A percentile compares a stretch with the other conserved stretches of the same genome.
These are phyloP conservation scores for Amphiprion ocellaris DNA, from an alignment of 2,113 vertebrate genomes.

Conservation along the genomic window DNA sequence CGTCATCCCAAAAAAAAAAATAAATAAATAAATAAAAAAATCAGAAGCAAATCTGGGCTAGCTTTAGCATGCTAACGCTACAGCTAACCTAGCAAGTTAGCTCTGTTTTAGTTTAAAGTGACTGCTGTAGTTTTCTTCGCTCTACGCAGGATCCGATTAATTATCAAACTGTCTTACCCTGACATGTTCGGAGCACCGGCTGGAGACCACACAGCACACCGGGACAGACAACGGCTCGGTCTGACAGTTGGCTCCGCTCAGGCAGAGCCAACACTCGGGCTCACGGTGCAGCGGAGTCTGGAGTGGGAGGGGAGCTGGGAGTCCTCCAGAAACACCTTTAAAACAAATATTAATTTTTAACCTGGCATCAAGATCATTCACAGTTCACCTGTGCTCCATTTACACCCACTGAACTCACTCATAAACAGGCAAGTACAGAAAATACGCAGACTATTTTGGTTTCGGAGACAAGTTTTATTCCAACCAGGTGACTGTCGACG, in stretches of 20 bases:
- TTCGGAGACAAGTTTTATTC: too few relatives aligned
- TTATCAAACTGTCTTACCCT: slow-evolving; percentile 22
- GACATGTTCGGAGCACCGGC: slow-evolving; percentile 7
- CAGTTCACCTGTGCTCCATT: too few relatives aligned
- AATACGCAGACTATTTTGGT: too few relatives aligned
- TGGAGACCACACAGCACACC: not conserved
- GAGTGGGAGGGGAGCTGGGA: not conserved
- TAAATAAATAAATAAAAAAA: slow-evolving; percentile 19
- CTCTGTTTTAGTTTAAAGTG: not conserved
- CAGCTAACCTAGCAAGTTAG: slow-evolving; percentile 40
- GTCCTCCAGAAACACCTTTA: not conserved
- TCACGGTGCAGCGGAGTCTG: not conserved
- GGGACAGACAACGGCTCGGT: not conserved
- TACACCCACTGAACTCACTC: too few relatives aligned
- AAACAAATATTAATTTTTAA: slow-evolving; percentile 6
- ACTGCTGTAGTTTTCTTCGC: not conserved
- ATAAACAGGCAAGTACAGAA: too few relatives aligned
- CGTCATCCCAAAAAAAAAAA: slow-evolving; percentile 26
- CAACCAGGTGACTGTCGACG: too few relatives aligned
- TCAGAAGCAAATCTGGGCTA: slow-evolving; percentile 56
- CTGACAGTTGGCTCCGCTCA: slow-evolving; percentile 16
- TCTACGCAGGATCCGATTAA: not conserved
- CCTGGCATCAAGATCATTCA: too few relatives aligned
- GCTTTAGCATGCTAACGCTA: slow-evolving; percentile 59
- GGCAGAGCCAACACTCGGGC: slow-evolving; percentile 32